Percentiles rank a stretch among this genome's conserved stretches.
These are phyloP conservation scores for Malthinus seriepunctatus DNA, from an alignment of 2,888 invertebrate genomes.

Conservation along the genomic window DNA sequence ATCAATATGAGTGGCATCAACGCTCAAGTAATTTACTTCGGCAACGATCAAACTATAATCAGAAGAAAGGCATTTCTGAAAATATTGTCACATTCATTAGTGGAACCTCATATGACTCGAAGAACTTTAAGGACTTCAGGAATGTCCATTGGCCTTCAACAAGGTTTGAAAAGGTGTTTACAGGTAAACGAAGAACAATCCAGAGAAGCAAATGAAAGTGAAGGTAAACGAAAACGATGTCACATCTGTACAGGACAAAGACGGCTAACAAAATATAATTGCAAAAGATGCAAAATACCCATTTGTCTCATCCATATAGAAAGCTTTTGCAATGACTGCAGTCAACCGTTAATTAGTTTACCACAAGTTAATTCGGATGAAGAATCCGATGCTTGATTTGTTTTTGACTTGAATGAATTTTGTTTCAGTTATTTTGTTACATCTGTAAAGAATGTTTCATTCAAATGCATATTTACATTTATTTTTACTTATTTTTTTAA, in stretches of 20 bases:
- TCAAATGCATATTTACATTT: neutral
- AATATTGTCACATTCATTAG: neutral
- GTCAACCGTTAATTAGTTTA: too few species aligned
- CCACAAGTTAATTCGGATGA: too few species aligned
- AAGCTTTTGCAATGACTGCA: too few species aligned
- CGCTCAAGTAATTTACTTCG: neutral
- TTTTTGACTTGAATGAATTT: neutral
- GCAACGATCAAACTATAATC: neutral
- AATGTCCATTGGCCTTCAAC: neutral
- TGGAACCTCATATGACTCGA: neutral
- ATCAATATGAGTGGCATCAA: slow-evolving; percentile 14
- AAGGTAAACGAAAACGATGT: too few species aligned
- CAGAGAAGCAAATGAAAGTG: too few species aligned
- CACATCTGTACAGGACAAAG: too few species aligned
- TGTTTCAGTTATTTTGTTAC: too few species aligned
- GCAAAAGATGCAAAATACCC: too few species aligned
- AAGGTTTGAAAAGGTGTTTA: neutral
- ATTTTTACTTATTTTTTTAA: neutral
- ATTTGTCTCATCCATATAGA: too few species aligned
- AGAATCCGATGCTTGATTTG: neutral
- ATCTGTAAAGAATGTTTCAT: too few species aligned
- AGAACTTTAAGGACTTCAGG: neutral
- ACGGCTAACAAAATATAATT: too few species aligned
- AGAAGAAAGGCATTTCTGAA: neutral
- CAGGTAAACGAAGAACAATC: neutral